A percentile compares a stretch with the other conserved stretches of the same genome.
Conservation (phyloP, 2,888 invertebrate genomes). For the Apamea monoglypha region DNA sequence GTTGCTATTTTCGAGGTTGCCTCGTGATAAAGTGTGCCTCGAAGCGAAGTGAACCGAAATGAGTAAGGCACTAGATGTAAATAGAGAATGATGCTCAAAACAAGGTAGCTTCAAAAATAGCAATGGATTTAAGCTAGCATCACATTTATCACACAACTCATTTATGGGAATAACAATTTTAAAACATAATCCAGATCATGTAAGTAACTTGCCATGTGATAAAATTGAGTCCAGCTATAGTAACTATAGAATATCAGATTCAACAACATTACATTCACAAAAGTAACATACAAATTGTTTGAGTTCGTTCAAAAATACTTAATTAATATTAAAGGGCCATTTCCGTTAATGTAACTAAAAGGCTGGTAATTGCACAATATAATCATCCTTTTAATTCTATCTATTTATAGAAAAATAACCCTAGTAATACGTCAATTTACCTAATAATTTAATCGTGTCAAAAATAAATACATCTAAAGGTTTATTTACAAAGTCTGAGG, state of each 20-base stretch:
- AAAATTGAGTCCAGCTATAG: conserved; percentile 34
- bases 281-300: conserved; percentile 40
- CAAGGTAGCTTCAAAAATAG: conserved; percentile 39
- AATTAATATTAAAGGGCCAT: conserved; percentile 43
- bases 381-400: conserved; percentile 53
- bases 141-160: conserved; percentile 60
- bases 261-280: conserved; percentile 46
- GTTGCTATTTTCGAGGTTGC: conserved; percentile 38
- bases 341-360: conserved; percentile 51
- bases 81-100: conserved; percentile 20
- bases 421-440: conserved; percentile 62
- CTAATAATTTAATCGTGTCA: conserved; percentile 66
- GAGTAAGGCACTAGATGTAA: conserved; percentile 40
- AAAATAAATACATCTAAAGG: conserved; percentile 71
- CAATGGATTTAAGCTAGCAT: conserved; percentile 42
- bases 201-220: conserved; percentile 57
- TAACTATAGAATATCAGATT: conserved; percentile 30
- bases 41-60: conserved; percentile 12
- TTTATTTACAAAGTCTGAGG: conserved; percentile 61
- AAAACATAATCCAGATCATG: conserved; percentile 32
- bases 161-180: conserved; percentile 19
- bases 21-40: conserved; percentile 27
- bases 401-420: conserved; percentile 64
- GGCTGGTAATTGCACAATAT: conserved; percentile 49
- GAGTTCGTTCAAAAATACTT: conserved; percentile 45